Base-by-base conservation (phyloP, 2,113 vertebrate genomes). In the Erythrocercus mccallii region DNA sequence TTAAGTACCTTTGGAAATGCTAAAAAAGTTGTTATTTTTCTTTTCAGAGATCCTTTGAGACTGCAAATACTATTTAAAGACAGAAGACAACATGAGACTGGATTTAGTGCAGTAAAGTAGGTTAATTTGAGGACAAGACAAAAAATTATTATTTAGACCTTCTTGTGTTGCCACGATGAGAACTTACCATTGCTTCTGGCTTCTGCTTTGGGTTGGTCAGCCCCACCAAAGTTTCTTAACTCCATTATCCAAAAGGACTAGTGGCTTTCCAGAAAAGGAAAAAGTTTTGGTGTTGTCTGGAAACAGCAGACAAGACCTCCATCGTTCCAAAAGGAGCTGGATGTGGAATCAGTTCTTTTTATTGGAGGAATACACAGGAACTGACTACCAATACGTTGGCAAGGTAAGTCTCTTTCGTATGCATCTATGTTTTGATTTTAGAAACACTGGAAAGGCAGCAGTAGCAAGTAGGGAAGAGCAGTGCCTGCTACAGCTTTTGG, bases 341-440 rank as follows among this genome's bases (percentile, higher is more conserved):
- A 99, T 99, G 99, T 99, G 99, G 99, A 99, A 99, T 97, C 99
- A 99, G 94, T 99, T 99, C 98, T 99, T 99, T 96, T 97, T 99
- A 91, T 95, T 99, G 98, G 99, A 99, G 96, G 99, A 99, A 87
- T 99, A 99, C 95, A 99, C 98, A 2, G 99, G 99, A 92, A 97
- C 98, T 5, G 99, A 99, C 95, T 98, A 98, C 94, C 99, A 99
- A 85, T 99, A 99, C 12, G 99, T 99, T 76, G 99, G 99, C 96
- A 99, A 99, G 99, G 99, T 99, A 99, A 93, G 98, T 90, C 20
- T 86, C 84, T 88, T 88, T 58, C 5, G 5, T 74, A 62, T 1
- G 1, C 54, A 82, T 64, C 53, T 92, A 2, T 66, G 12, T 73
- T 94, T 86, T 89, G 45, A 68, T 84, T 89, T 94, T 65, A 93